These are phyloP conservation scores for Saccopteryx leptura DNA, from an alignment of 2,113 vertebrate species.

Conservation along the genomic window DNA sequence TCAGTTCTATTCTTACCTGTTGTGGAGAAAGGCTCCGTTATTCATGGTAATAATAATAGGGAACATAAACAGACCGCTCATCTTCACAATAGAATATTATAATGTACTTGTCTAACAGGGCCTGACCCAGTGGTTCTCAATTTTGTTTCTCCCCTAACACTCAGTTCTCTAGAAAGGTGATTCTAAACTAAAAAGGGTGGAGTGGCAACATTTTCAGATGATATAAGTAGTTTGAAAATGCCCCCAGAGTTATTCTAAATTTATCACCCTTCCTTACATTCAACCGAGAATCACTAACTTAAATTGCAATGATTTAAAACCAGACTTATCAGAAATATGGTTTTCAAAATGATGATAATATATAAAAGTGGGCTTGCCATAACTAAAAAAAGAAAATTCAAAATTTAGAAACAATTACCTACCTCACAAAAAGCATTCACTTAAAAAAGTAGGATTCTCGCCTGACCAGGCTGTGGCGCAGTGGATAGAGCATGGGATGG, in stretches of 20 bases:
- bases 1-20: not conserved
- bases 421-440: slow-evolving; percentile 39
- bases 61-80: not conserved
- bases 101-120: slow-evolving; percentile 25
- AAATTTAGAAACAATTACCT: slow-evolving; percentile 45
- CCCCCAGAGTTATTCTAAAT: slow-evolving; percentile 47
- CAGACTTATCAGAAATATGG: slow-evolving; percentile 30
- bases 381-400: slow-evolving; percentile 56
- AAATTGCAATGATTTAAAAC: slow-evolving; percentile 55
- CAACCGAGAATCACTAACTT: slow-evolving; percentile 42
- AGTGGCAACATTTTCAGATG: slow-evolving; percentile 51
- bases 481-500: no score
- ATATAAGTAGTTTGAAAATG: slow-evolving; percentile 55
- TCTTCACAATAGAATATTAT: slow-evolving; percentile 47
- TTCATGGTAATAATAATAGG: not conserved
- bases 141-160: slow-evolving; percentile 45
- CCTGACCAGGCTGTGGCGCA: no score
- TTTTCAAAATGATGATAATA: slow-evolving; percentile 56
- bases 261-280: slow-evolving; percentile 5
- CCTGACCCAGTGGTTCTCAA: slow-evolving; percentile 37
- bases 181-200: slow-evolving; percentile 7
- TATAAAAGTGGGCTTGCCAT: slow-evolving; percentile 14
- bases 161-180: not conserved
- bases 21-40: slow-evolving; percentile 47
- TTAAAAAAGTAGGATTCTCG: not conserved